phyloP scores from a whole-genome alignment of 1,140 invertebrate species.

The Chionoecetes opilio region DNA sequence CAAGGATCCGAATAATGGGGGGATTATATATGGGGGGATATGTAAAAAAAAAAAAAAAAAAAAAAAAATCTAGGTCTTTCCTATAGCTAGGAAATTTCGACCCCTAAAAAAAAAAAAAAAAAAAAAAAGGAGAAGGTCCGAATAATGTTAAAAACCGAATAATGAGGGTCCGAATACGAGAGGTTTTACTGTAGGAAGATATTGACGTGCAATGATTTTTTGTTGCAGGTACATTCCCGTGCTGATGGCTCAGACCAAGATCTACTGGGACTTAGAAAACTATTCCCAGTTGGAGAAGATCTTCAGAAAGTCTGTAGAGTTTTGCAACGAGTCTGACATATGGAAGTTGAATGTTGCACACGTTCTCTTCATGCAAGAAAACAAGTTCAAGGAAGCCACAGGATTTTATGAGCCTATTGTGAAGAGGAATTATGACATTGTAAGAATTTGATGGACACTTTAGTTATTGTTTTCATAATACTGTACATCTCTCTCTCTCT shows the following conservation, averaged over 20 bases:
- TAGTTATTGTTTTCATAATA: too few species aligned
- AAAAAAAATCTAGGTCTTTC: too few species aligned
- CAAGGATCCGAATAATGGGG: too few species aligned
- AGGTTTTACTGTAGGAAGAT: too few species aligned
- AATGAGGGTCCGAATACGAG: too few species aligned
- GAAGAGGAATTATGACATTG: slow-evolving; percentile 97
- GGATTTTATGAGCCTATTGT: slow-evolving; percentile 99
- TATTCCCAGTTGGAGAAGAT: slow-evolving; percentile 97
- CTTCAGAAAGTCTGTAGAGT: slow-evolving; percentile 98
- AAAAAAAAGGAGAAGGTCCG: too few species aligned
- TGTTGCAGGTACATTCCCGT: slow-evolving; percentile 89
- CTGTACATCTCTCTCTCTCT: too few species aligned
- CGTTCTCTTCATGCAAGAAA: slow-evolving; percentile 99
- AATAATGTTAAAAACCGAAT: too few species aligned
- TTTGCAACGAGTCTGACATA: slow-evolving; percentile 98
- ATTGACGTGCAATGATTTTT: background rate
- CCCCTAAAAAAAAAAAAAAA: too few species aligned
- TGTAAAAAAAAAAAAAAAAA: too few species aligned
- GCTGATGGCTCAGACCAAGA: slow-evolving; percentile 99
- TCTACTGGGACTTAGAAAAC: slow-evolving; percentile 99
- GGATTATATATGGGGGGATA: too few species aligned
- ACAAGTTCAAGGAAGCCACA: slow-evolving; percentile 98
- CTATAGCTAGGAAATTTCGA: too few species aligned
- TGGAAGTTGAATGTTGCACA: slow-evolving; percentile 99
- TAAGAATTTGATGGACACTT: slow-evolving; percentile 83